These are phyloP conservation scores for Drosophila ustulata DNA, from an alignment of 2,888 invertebrate species.

Conservation along the genomic window DNA sequence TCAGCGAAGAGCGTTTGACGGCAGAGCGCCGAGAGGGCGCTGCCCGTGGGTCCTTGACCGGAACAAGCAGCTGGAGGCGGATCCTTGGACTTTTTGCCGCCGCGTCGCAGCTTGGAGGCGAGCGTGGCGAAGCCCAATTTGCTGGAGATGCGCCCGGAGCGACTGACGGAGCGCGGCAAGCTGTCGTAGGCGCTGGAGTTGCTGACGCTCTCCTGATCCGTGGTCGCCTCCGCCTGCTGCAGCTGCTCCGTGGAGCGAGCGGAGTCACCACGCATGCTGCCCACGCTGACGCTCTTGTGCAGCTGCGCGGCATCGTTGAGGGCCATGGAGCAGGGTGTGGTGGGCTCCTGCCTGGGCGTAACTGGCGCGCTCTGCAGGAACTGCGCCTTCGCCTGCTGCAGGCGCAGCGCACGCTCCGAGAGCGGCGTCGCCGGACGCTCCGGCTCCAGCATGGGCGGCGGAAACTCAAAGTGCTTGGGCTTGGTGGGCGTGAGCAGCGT, in stretches of 20 bases:
- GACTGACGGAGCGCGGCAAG: slow-evolving; percentile 85
- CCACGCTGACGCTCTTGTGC: slow-evolving; percentile 90
- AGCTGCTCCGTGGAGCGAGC: slow-evolving; percentile 69
- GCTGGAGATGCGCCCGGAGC: slow-evolving; percentile 83
- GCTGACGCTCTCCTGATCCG: slow-evolving; percentile 83
- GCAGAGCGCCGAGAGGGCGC: slow-evolving; percentile 90
- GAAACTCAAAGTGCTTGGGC: slow-evolving; percentile 70
- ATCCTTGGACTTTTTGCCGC: slow-evolving; percentile 67
- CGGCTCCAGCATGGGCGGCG: slow-evolving; percentile 32
- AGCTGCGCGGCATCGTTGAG: slow-evolving; percentile 86
- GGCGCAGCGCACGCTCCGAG: slow-evolving; percentile 86
- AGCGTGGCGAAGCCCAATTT: slow-evolving; percentile 86
- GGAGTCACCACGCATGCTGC: slow-evolving; percentile 87
- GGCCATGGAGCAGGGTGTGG: slow-evolving; percentile 84
- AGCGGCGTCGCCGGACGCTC: slow-evolving; percentile 80
- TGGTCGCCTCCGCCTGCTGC: slow-evolving; percentile 56
- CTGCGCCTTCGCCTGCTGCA: slow-evolving; percentile 90
- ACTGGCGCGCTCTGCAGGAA: slow-evolving; percentile 86
- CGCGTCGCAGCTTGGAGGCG: slow-evolving; percentile 87
- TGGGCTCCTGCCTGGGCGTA: slow-evolving; percentile 63
- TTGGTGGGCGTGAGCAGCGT: slow-evolving; percentile 75
- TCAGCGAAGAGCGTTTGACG: slow-evolving; percentile 91
- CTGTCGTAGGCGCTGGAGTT: slow-evolving; percentile 85
- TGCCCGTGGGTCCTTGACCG: slow-evolving; percentile 81
- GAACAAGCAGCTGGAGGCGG: slow-evolving; percentile 65